phyloP scores from a whole-genome alignment of 2,888 invertebrate genomes.

The Chymomyza amoena region DNA sequence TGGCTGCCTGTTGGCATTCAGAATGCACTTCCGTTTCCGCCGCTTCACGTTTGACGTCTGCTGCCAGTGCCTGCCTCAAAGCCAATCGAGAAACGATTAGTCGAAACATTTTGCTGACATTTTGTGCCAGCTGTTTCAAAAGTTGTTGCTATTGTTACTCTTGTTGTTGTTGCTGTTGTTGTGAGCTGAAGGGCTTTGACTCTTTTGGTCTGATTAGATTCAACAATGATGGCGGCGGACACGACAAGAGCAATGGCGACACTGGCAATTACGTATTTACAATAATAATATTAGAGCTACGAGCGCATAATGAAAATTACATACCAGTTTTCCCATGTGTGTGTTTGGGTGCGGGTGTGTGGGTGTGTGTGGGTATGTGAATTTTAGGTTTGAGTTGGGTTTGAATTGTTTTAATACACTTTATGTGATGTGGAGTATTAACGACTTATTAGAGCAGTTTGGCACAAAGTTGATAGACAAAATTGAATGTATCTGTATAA shows the following conservation, averaged over 20 bases:
- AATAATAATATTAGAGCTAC: constrained; percentile 18
- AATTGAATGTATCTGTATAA: too few species aligned
- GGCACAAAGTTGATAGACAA: too few species aligned
- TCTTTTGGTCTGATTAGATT: constrained; percentile 21
- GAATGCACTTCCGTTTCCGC: constrained; percentile 54
- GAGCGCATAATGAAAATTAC: constrained; percentile 41
- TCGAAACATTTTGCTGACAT: constrained; percentile 28
- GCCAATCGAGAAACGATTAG: constrained; percentile 61
- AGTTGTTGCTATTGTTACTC: too few species aligned
- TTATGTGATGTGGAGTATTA: too few species aligned
- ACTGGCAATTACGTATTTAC: constrained; percentile 15
- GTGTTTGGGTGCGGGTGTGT: constrained; percentile 11
- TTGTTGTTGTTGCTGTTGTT: not conserved
- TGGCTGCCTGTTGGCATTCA: constrained; percentile 14
- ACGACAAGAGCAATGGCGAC: constrained; percentile 5
- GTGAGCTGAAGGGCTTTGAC: too few species aligned
- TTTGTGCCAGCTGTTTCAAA: not conserved
- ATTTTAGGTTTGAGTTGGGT: too few species aligned
- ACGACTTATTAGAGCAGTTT: too few species aligned
- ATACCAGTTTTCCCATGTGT: not conserved
- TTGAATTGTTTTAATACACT: too few species aligned
- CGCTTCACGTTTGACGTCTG: constrained; percentile 10
- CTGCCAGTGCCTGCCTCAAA: constrained; percentile 28
- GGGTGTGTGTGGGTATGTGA: not conserved
- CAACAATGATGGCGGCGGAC: constrained; percentile 11